Evolutionary conservation across 2,888 invertebrate genomes (phyloP).

Genomic region (Apeira syringaria): DNA sequence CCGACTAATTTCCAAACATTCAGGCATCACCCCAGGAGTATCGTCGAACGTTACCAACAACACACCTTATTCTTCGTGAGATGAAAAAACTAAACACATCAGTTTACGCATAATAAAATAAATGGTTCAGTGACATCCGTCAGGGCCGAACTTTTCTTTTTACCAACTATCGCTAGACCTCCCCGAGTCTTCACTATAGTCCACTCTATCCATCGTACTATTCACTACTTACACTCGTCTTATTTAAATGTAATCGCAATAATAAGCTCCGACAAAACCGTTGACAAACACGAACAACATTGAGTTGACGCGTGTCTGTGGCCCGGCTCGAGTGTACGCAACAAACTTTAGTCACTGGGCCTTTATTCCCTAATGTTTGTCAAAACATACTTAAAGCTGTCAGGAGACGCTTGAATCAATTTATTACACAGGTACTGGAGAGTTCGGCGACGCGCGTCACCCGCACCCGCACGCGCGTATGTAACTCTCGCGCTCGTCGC

Average conservation of each 20-base stretch:
- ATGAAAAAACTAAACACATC: no score
- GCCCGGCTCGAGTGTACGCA: constrained; percentile 52
- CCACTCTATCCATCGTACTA: background rate
- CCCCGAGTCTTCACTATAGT: constrained; percentile 12
- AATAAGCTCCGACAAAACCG: constrained; percentile 36
- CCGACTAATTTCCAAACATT: no score
- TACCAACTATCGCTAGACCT: constrained; percentile 21
- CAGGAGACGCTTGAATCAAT: constrained; percentile 80
- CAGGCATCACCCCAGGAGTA: no score
- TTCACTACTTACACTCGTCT: background rate
- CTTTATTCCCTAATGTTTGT: constrained; percentile 77
- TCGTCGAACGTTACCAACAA: no score
- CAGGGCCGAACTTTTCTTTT: constrained; percentile 22
- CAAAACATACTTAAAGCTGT: constrained; percentile 78
- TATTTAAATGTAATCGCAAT: constrained; percentile 17
- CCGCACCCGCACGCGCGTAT: constrained; percentile 70
- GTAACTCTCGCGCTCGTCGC: constrained; percentile 74
- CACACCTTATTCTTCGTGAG: no score
- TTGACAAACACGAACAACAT: constrained; percentile 53
- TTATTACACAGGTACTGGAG: constrained; percentile 76
- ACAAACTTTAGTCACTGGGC: constrained; percentile 70
- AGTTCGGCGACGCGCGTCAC: constrained; percentile 66
- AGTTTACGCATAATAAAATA: no score
- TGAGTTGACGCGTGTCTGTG: constrained; percentile 52
- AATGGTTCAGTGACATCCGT: constrained; percentile 21